Base-by-base conservation (phyloP, 1,140 invertebrate species). In the Trypoxylus dichotomus region DNA sequence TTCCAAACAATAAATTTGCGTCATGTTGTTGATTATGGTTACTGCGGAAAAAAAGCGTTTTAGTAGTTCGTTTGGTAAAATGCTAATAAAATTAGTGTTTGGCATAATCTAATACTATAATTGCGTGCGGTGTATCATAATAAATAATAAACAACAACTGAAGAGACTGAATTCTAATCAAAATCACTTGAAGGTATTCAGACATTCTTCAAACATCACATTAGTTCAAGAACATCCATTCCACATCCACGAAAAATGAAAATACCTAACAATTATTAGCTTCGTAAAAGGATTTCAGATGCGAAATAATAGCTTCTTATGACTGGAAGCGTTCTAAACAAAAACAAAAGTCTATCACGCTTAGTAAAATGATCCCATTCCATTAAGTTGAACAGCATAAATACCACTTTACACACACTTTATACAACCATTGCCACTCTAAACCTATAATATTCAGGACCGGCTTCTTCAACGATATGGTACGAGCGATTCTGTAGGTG, bases 351-450 rank as follows among this genome's bases (percentile, higher is more conserved):
- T 54, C 19, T 1, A 54, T 6, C 47, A 54, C n/a, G 5, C 19
- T 54, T 54, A 54, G 47, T n/a, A 54, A 54, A 54, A 19, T 54
- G 47, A 54, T 54, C 47, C 10, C 15, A 68, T 24, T 68, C 6
- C 60, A 68, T 68, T 68, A 68, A 68, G 19, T 27, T 24, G 11
- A 68, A 68, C 24, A 24, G 27, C 24, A 13, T 68, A 29, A 29
- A 29, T 29, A 68, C 24, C 24, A 68, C 60, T 68, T 68, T 68
- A 15, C 25, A 68, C 58, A 21, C 60, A 68, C 19, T 68, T 68
- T 13, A 68, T 24, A 24, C 15, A 68, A 13, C 19, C 15, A n/a
- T 54, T 19, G 47, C 47, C n/a, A 19, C 5, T 54, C 15, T 54
- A 54, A 54, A 54, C 47, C 47, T 54, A n/a, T 54, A 54, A 54